phyloP scores from a whole-genome alignment of 2,113 vertebrate genomes.

The Rhea pennata region DNA sequence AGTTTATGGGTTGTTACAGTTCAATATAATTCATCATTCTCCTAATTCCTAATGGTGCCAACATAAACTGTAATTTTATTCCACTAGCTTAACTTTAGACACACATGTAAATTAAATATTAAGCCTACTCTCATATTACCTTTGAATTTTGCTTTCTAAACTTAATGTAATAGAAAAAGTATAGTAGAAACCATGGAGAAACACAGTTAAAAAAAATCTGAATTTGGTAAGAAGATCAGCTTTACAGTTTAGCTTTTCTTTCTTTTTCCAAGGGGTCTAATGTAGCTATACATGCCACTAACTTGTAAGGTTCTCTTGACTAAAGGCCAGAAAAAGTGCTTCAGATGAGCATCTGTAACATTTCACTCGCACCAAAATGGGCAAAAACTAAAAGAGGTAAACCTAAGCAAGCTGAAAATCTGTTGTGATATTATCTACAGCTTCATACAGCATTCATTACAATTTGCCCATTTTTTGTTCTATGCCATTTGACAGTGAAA shows the following conservation, averaged over 20 bases:
- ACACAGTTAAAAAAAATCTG: background rate
- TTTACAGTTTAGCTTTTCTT: background rate
- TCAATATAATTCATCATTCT: background rate
- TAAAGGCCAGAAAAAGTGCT: background rate
- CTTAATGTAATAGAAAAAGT: background rate
- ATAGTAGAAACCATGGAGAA: background rate
- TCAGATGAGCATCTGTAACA: background rate
- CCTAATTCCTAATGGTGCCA: background rate
- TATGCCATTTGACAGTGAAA: background rate
- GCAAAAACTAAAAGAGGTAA: background rate
- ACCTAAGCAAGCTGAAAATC: background rate
- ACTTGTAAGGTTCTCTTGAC: background rate
- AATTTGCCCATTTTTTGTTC: background rate
- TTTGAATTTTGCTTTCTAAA: background rate
- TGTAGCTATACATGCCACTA: background rate
- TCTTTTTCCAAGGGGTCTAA: background rate
- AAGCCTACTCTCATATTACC: background rate
- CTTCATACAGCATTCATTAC: background rate
- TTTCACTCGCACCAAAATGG: background rate
- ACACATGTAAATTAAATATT: background rate
- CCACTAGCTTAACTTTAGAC: background rate
- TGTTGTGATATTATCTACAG: background rate
- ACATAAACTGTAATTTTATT: background rate
- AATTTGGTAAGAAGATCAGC: background rate
- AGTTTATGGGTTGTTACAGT: background rate